Evolutionary conservation across 2,888 invertebrate genomes (phyloP).

Genomic region (Megaustenia siamemsis): DNA sequence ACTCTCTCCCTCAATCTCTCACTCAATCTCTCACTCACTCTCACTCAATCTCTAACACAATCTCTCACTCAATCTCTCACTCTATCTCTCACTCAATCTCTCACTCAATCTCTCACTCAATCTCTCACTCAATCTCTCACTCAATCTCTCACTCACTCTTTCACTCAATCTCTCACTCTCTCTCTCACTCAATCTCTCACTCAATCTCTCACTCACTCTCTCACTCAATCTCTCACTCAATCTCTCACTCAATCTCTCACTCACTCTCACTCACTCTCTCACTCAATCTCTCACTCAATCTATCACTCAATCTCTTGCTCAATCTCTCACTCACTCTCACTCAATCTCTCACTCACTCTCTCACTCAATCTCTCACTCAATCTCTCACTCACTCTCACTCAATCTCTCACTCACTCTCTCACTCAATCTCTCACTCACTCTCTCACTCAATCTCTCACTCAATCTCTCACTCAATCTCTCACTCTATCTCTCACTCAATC

Average conservation of each 20-base stretch:
- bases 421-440: neutral
- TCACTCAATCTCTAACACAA: too few species aligned
- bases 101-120: neutral
- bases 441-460: neutral
- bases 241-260: neutral
- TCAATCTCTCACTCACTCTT: constrained; percentile 8
- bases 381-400: neutral
- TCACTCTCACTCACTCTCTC: neutral
- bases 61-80: too few species aligned
- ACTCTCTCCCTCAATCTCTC: neutral
- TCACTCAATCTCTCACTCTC: neutral
- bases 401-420: constrained; percentile 6
- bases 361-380: neutral
- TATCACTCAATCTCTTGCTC: neutral
- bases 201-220: neutral
- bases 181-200: neutral
- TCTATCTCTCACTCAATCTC: too few species aligned
- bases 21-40: constrained; percentile 19
- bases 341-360: constrained; percentile 19
- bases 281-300: constrained; percentile 4
- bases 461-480: neutral
- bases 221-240: neutral
- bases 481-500: constrained; percentile 6
- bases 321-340: neutral
- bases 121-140: neutral